These are phyloP conservation scores for Rhinoderma darwinii DNA, from an alignment of 2,113 vertebrate species.

Conservation along the genomic window DNA sequence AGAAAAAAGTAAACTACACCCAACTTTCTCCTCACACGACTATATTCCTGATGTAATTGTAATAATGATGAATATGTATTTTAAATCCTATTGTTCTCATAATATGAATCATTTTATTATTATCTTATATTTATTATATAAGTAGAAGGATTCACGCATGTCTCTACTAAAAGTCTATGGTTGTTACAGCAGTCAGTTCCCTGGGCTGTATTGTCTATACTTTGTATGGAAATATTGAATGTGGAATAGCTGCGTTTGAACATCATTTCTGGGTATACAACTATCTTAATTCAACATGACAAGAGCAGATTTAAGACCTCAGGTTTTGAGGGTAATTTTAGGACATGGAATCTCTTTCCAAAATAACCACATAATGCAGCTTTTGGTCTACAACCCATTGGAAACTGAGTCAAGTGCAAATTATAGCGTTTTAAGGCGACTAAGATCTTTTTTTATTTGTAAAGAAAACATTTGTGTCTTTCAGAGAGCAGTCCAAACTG, in stretches of 20 bases:
- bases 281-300: constrained; percentile 62
- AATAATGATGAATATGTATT: too few relatives aligned
- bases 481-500: constrained; percentile 73
- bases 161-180: background rate
- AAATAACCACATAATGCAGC: constrained; percentile 76
- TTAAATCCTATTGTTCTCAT: background rate
- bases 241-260: background rate
- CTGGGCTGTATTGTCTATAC: background rate
- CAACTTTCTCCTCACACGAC: too few relatives aligned
- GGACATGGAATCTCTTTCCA: constrained; percentile 76
- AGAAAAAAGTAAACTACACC: too few relatives aligned
- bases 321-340: constrained; percentile 74
- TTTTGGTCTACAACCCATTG: constrained; percentile 71
- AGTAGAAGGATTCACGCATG: background rate
- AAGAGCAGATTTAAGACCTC: constrained; percentile 62
- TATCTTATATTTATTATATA: background rate
- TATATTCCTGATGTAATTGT: too few relatives aligned
- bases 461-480: constrained; percentile 79
- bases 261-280: constrained; percentile 50
- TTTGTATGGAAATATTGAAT: constrained; percentile 34
- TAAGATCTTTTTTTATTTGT: constrained; percentile 76
- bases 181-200: background rate
- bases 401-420: constrained; percentile 79
- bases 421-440: constrained; percentile 82
- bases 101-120: background rate